phyloP scores from a whole-genome alignment of 2,888 invertebrate genomes.

The Pogonocherus hispidulus region DNA sequence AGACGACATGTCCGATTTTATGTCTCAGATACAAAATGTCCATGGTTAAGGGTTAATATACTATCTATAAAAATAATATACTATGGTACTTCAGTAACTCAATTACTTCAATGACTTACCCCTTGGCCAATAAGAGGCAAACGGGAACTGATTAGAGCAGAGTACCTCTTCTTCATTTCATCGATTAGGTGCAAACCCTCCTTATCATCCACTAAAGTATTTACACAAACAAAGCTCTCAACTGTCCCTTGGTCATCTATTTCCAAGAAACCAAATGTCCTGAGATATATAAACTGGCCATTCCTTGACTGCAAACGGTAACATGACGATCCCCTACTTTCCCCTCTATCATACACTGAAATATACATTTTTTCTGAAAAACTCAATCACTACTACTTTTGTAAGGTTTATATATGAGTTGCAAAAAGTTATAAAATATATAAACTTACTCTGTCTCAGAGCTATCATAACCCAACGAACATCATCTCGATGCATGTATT shows the following conservation, averaged over 20 bases:
- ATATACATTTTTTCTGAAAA: too few species aligned
- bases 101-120: not conserved
- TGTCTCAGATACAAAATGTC: too few species aligned
- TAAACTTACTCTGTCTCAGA: slow-evolving; percentile 81
- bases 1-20: too few species aligned
- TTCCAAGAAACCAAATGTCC: slow-evolving; percentile 88
- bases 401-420: too few species aligned
- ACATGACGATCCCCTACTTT: slow-evolving; percentile 88
- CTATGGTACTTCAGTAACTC: too few species aligned
- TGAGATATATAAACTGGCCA: slow-evolving; percentile 88
- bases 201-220: slow-evolving; percentile 80
- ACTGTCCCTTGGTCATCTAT: slow-evolving; percentile 85
- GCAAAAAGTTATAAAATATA: not conserved
- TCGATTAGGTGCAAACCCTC: slow-evolving; percentile 81
- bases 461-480: slow-evolving; percentile 91
- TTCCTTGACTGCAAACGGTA: slow-evolving; percentile 86
- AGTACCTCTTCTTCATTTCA: slow-evolving; percentile 86
- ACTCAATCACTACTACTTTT: too few species aligned
- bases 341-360: slow-evolving; percentile 87
- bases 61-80: too few species aligned
- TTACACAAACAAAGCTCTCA: slow-evolving; percentile 89
- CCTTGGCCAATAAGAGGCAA: not conserved
- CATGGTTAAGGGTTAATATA: too few species aligned
- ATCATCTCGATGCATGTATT: slow-evolving; percentile 92
- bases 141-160: slow-evolving; percentile 71